Evolutionary conservation across 2,113 vertebrate species (phyloP).

Genomic region (Gopherus flavomarginatus): DNA sequence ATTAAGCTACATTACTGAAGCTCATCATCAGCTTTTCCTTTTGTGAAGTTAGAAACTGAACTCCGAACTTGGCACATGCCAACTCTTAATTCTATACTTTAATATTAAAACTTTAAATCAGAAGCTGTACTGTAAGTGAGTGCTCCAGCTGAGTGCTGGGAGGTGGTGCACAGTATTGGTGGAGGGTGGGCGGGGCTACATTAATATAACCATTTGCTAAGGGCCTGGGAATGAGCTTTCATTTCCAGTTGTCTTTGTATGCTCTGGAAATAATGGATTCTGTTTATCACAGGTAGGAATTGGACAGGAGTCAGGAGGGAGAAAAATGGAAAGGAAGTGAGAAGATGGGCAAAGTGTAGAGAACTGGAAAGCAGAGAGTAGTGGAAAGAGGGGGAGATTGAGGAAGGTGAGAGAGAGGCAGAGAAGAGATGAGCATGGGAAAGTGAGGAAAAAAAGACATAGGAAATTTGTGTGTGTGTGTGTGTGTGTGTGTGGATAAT

Average conservation of each 20-base stretch:
- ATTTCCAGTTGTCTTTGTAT: background rate
- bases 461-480: too few species aligned
- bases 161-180: background rate
- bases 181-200: background rate
- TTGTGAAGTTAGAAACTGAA: background rate
- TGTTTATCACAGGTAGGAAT: background rate
- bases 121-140: background rate
- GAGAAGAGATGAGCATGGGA: background rate
- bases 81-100: conserved; percentile 6
- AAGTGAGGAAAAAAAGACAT: background rate
- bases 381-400: background rate
- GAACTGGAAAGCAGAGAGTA: background rate
- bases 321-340: background rate
- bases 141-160: background rate
- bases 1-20: background rate
- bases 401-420: background rate
- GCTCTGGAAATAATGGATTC: conserved; percentile 13
- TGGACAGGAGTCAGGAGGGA: background rate
- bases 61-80: background rate
- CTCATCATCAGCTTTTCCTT: background rate
- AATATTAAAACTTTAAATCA: background rate
- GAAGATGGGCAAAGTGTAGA: background rate
- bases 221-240: background rate
- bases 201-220: background rate
- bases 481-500: too few species aligned